Evolutionary conservation across 1,140 invertebrate species (phyloP), one percentile per base, ranked within the genome.

Genomic region (Cydia amplana): DNA sequence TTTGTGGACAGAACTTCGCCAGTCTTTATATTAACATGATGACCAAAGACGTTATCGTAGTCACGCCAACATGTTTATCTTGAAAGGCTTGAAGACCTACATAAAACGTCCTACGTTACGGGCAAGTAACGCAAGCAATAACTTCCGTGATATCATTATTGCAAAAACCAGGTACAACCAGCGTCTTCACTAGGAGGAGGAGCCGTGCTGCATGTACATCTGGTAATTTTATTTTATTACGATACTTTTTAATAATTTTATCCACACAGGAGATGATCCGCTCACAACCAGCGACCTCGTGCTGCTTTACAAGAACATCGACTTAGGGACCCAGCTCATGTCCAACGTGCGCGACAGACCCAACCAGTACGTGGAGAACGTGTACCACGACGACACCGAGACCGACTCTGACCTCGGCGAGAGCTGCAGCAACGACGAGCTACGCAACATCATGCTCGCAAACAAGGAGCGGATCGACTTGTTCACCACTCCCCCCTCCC

Each of bases 301-400:
- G 0, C 80, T 89, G 70, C 77, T 93, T 12, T 91, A 91, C 75
- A 84, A 91, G 82, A 93, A 93, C 77, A 83, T 89, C 20, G 90
- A 90, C 60, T 60, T 85, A 46, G 87, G 79, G 0, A 84, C 81
- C 7, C 84, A 88, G 70, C 75, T 85, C 1, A 82, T 86, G 74
- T 65, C 80, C 25, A 76, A 74, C 25, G 75, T 78, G 0, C 82
- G 75, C 23, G 75, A 82, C 49, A 73, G 78, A 63, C 75, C 84
- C 2, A 93, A 93, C 75, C 91, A 91, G 51, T 83, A 85, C 72
- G 87, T 93, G 6, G 91, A 93, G 80, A 91, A 78, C 12, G 73
- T 93, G 10, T 87, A 92, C 78, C 81, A 86, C 16, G 89, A 89
- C 16, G 88, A 91, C 18, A 74, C 55, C 1, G 88, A 90, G 0